Base-by-base conservation (phyloP, 2,797 vertebrate species). In the Phataginus tetradactyla region DNA sequence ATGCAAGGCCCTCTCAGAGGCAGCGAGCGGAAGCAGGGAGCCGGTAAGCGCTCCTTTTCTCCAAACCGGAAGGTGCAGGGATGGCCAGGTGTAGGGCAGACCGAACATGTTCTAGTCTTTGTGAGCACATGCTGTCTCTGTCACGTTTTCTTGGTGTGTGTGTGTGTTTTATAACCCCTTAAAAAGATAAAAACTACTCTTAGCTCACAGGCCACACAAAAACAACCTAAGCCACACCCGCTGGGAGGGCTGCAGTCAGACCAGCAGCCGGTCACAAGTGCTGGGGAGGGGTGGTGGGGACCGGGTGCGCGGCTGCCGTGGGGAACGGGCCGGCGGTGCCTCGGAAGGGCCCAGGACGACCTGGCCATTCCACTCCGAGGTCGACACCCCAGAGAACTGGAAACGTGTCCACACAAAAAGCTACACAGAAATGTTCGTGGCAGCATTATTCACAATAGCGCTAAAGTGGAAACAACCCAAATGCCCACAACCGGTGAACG, bases 161-260 rank as follows among this genome's bases (percentile, higher is more conserved):
- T 32, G 55, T 27, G 79, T 83, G 12, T 27, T 34, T 57, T 75
- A 80, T 25, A 34, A 29, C 21, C 42, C 17, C 75, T 86, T 89
- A 63, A 90, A 93, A 74, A 83, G 17, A 39, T 71, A 72, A 92
- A 90, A 90, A 51, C 59, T 80, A 72, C 55, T 79, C 37, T 96
- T 86, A 77, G 87, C n/a, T 39, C 2, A 1, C 17, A 84, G 29
- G 29, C 25, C 57, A 17, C 3, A 75, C 20, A 59, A 81, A 94
- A 91, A 61, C 61, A 68, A 68, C 25, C 45, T 0, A 32, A 57
- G 90, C 14, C 55, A 51, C 11, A 3, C 25, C 55, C 42, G 23
- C 34, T 2, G 12, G 32, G 63, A 68, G 6, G 27, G 45, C 42
- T 29, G 0, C 27, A 23, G 21, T 64, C 10, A 7, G 45, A 71